Base-by-base conservation (phyloP, 2,113 vertebrate genomes). In the Toxotes chatareus region DNA sequence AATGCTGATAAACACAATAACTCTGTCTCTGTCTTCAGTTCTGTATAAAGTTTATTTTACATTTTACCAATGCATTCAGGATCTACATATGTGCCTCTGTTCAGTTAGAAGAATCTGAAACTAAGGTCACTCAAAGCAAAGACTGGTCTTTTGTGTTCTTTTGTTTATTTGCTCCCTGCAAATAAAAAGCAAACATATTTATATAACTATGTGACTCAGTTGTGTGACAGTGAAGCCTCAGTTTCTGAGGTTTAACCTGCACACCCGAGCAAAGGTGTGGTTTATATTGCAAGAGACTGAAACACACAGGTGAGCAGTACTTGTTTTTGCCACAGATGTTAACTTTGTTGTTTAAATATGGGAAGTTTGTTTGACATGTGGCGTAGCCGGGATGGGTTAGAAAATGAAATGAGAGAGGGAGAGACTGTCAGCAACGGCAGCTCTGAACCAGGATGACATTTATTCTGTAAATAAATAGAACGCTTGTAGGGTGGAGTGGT, bases 381-480 rank as follows among this genome's bases (percentile, higher is more conserved):
- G 19, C 32, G 46, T 2, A 17, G 67, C 42, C 5, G 23, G 4
- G 23, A 46, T 14, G 44, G 34, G 55, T 56, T 6, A 23, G 44
- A 49, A 10, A 75, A 66, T 36, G 5, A 72, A 70, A 67, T n/a
- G 61, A 57, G 31, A 55, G 36, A 19, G 16, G 40, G 31, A 56
- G 47, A 65, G 44, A n/a, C 47, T 32, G 27, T 78, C 53, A 56
- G 63, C 57, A 2, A n/a, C 31, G 38, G 31, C 64, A 47, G 61
- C 73, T 75, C 61, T 66, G 53, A 76, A 89, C 55, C 73, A 55
- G 14, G n/a, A 16, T 85, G 78, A 83, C 75, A 76, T 90, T 88
- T 86, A 69, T 85, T 74, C 76, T 73, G 83, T 61, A 87, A 86
- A 89, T 80, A 80, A 75, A 88, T 57, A 65, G 40, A 81, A 65